These are phyloP conservation scores for Mohoua ochrocephala DNA, from an alignment of 2,113 vertebrate genomes.

Conservation along the genomic window DNA sequence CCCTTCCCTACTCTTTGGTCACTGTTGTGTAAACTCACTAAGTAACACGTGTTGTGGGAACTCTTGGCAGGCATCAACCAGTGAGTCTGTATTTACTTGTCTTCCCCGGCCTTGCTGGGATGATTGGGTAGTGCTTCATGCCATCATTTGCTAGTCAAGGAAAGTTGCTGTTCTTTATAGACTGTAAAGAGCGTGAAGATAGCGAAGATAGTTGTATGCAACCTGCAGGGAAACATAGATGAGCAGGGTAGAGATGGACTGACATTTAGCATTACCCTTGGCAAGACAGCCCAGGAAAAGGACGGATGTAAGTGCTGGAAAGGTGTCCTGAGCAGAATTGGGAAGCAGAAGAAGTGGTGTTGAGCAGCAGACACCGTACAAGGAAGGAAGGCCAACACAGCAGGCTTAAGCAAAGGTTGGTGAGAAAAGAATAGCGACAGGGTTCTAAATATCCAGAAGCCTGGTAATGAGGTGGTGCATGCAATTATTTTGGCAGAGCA, in stretches of 20 bases:
- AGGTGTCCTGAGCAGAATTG: background rate
- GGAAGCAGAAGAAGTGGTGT: background rate
- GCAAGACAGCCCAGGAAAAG: background rate
- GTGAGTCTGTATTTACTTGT: background rate
- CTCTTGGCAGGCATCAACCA: background rate
- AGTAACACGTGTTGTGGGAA: background rate
- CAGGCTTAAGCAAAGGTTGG: background rate
- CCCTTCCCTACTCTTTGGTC: background rate
- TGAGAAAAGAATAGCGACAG: conserved; percentile 15
- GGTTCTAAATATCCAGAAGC: conserved; percentile 1
- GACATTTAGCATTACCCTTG: background rate
- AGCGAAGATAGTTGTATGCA: background rate
- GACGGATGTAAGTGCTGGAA: background rate
- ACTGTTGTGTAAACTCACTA: background rate
- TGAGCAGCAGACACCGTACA: background rate
- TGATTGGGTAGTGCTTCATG: background rate
- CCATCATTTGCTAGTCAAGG: background rate
- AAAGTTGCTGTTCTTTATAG: background rate
- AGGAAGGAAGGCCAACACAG: background rate
- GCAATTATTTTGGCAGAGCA: conserved; percentile 32
- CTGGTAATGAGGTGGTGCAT: conserved; percentile 6
- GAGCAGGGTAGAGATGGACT: background rate
- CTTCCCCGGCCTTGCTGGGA: background rate
- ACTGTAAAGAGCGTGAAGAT: background rate
- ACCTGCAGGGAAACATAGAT: background rate